Evolutionary conservation across 2,888 invertebrate genomes (phyloP).

Genomic region (Chaetogeoica ovagalla): DNA sequence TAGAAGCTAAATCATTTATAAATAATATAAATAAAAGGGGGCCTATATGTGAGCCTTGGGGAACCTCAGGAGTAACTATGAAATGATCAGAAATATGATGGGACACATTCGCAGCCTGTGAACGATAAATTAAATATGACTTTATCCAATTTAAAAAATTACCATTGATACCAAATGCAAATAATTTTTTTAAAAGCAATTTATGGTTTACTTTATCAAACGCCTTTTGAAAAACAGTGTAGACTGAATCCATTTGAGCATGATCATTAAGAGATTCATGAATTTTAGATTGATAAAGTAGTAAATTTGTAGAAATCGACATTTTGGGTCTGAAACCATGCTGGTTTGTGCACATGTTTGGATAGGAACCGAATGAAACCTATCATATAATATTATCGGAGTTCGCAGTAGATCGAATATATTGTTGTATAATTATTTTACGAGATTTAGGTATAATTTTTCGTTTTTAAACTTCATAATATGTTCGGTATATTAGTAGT

Average conservation of each 20-base stretch:
- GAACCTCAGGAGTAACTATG: not conserved
- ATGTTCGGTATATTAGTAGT: too few species aligned
- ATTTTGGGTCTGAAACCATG: slow-evolving; percentile 17
- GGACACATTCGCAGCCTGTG: slow-evolving; percentile 1
- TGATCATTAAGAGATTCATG: not conserved
- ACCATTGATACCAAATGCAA: slow-evolving; percentile 21
- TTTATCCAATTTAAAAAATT: slow-evolving; percentile 22
- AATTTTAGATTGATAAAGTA: slow-evolving; percentile 17
- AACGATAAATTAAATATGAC: slow-evolving; percentile 9
- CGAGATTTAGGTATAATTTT: too few species aligned
- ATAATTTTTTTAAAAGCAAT: slow-evolving; percentile 29
- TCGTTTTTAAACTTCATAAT: too few species aligned
- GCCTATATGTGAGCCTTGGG: not conserved
- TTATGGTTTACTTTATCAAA: slow-evolving; percentile 16
- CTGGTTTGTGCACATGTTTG: slow-evolving; percentile 4
- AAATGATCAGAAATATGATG: not conserved
- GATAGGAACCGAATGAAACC: too few species aligned
- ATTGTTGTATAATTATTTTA: too few species aligned
- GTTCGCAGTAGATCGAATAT: too few species aligned
- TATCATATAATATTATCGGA: too few species aligned
- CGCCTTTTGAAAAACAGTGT: slow-evolving; percentile 24
- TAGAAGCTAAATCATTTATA: slow-evolving; percentile 25
- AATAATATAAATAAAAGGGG: slow-evolving; percentile 30
- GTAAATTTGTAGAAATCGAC: slow-evolving; percentile 6
- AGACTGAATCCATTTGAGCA: slow-evolving; percentile 11